Base-by-base conservation (phyloP, 2,888 invertebrate species). In the Andricus curvator region DNA sequence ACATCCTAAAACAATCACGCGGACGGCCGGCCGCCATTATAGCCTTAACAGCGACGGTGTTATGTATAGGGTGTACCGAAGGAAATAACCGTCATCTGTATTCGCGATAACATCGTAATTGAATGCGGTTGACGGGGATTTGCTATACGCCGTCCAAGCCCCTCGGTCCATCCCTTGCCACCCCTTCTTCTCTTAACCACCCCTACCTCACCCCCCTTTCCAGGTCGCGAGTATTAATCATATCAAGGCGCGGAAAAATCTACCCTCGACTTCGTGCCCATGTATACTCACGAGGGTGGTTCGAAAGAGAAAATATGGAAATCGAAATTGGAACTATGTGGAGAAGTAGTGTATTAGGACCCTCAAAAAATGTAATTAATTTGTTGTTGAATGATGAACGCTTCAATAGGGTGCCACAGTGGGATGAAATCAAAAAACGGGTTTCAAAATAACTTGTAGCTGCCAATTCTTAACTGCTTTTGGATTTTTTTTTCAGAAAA, bases 41-140 rank as follows among this genome's bases (percentile, higher is more conserved):
- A 83, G 85, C 88, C 86, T 86, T 86, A 85, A 88, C 88, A 85
- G 87, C 84, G 86, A 78, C 82, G 88, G 84, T 85, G 90, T 91
- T 91, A 91, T 90, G 89, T 92, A 91, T 92, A 91, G 93, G 92
- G 92, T 93, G 92, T 93, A 92, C 92, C 92, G 91, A 92, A 93
- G 93, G 92, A 93, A 93, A 92, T 93, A 93, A 92, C 93, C 92
- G 93, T 93, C 93, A 92, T 93, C 92, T 92, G 91, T 93, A 93
- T 92, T 91, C 92, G 92, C 91, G 93, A 92, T 93, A 92, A 92
- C 92, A 93, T 93, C 92, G 92, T 93, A 92, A 93, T 93, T 93
- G 92, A 93, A 92, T 92, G 93, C 91, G 92, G 93, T 92, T 92
- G 92, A 93, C 92, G 92, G 92, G 92, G 91, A 92, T 92, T 91